Conservation (phyloP, 1,140 invertebrate species). For the Euwallacea similis region DNA sequence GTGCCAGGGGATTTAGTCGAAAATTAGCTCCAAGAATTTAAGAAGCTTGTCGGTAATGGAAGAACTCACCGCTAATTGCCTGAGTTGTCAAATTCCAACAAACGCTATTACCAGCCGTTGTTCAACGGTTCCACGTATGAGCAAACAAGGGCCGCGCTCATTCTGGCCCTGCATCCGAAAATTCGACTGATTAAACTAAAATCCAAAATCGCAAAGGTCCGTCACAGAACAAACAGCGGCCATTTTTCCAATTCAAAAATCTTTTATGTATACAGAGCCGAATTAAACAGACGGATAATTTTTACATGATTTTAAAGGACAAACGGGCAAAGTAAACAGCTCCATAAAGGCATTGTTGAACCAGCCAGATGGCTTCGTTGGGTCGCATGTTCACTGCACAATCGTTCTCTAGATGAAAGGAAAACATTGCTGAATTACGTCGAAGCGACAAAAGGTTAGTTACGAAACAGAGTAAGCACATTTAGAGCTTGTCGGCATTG, state of each 20-base stretch:
- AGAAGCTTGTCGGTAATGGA: no score
- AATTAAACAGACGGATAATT: conserved; percentile 31
- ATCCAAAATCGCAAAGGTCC: conserved; percentile 1
- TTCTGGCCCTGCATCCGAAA: neutral
- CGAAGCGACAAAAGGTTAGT: conserved; percentile 11
- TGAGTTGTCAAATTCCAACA: neutral
- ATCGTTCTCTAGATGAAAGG: conserved; percentile 25
- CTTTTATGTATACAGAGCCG: conserved; percentile 26
- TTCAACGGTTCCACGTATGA: neutral
- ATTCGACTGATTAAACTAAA: conserved; percentile 4
- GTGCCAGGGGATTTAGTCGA: no score
- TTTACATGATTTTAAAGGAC: conserved; percentile 30
- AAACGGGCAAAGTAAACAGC: conserved; percentile 23
- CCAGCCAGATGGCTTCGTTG: conserved; percentile 21
- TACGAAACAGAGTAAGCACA: conserved; percentile 8
- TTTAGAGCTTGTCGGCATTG: conserved; percentile 3
- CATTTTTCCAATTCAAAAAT: conserved; percentile 28
- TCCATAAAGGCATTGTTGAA: conserved; percentile 15
- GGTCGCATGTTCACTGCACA: conserved; percentile 22
- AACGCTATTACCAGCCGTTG: neutral
- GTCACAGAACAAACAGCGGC: conserved; percentile 1
- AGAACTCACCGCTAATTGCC: no score
- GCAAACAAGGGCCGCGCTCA: neutral
- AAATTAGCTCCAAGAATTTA: no score
- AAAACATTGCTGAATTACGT: conserved; percentile 21